Percentiles rank a stretch among this genome's conserved stretches.
Evolutionary conservation across 2,797 vertebrate genomes (phyloP).

Genomic region (Gallinago nigripennis): DNA sequence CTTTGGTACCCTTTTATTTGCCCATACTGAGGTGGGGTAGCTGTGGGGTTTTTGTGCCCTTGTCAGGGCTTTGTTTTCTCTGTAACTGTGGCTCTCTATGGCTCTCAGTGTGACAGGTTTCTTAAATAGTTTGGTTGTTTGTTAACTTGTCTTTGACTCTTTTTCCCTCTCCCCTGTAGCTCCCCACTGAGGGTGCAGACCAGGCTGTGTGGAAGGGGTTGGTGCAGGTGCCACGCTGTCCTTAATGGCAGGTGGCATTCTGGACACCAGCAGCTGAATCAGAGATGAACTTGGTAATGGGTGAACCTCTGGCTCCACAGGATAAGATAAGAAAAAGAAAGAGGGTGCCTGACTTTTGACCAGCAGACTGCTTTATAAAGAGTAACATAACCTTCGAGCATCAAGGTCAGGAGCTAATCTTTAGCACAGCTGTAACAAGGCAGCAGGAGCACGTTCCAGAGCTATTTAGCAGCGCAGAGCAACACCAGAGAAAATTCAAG

Average conservation of each 20-base stretch:
- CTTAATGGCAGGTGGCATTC: background rate
- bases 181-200: background rate
- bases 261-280: background rate
- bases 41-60: background rate
- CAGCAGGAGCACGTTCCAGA: background rate
- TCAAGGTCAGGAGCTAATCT: background rate
- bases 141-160: background rate
- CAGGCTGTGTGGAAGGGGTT: background rate
- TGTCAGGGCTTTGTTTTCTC: background rate
- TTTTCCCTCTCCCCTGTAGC: background rate
- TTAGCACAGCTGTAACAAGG: background rate
- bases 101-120: background rate
- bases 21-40: background rate
- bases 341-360: background rate
- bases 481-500: background rate
- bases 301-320: background rate
- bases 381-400: background rate
- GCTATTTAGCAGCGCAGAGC: background rate
- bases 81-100: background rate
- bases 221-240: background rate
- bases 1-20: background rate
- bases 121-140: background rate
- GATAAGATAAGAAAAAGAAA: background rate
- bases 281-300: background rate
- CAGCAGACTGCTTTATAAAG: background rate